Evolutionary conservation across 2,888 invertebrate species (phyloP).

Genomic region (Drosophila bunnanda): DNA sequence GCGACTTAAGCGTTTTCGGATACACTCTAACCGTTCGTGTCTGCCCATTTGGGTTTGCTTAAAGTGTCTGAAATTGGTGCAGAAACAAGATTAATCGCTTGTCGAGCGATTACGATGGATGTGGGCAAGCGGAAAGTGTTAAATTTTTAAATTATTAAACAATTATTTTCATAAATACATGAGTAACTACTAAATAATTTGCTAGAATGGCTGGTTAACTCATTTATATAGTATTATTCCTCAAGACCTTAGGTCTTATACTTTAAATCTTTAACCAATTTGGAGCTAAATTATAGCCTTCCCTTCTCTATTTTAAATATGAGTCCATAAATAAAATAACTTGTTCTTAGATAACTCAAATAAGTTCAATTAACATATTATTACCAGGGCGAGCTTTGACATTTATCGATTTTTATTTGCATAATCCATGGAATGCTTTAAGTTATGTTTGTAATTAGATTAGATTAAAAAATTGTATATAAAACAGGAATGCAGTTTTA

Average conservation of each 20-base stretch:
- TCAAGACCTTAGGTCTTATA: background rate
- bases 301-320: background rate
- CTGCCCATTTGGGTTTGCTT: slow-evolving; percentile 13
- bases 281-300: background rate
- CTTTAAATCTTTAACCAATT: background rate
- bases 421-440: background rate
- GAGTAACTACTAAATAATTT: background rate
- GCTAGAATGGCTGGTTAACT: background rate
- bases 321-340: slow-evolving; percentile 3
- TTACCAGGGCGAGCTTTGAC: slow-evolving; percentile 8
- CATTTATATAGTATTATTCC: background rate
- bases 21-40: slow-evolving; percentile 33
- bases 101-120: background rate
- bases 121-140: slow-evolving; percentile 2
- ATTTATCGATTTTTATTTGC: slow-evolving; percentile 24
- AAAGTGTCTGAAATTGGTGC: slow-evolving; percentile 13
- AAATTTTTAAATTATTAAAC: slow-evolving; percentile 3
- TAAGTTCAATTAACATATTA: slow-evolving; percentile 10
- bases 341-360: background rate
- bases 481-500: background rate
- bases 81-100: slow-evolving; percentile 20
- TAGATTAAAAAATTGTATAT: background rate
- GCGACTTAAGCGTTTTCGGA: slow-evolving; percentile 35
- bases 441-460: background rate
- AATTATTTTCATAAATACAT: background rate